phyloP scores from a whole-genome alignment of 2,888 invertebrate genomes.

The Tetheella fluctuosa region DNA sequence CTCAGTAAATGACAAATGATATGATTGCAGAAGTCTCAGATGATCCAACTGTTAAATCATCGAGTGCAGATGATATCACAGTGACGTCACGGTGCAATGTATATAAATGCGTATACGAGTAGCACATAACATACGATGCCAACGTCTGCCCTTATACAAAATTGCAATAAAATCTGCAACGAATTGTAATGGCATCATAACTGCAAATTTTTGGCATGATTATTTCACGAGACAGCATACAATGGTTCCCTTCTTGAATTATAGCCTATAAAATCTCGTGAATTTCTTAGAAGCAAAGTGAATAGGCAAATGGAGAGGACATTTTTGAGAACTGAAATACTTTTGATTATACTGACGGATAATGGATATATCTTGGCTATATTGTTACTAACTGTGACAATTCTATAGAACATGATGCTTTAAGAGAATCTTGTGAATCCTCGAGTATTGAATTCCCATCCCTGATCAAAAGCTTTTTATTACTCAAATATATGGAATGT shows the following conservation, averaged over 20 bases:
- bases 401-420: neutral
- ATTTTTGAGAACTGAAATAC: too few relatives aligned
- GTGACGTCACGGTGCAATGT: conserved; percentile 54
- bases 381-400: neutral
- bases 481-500: neutral
- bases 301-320: neutral
- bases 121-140: conserved; percentile 37
- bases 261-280: conserved; percentile 6
- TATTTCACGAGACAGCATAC: conserved; percentile 39
- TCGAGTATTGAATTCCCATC: neutral
- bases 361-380: neutral
- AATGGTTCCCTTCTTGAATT: conserved; percentile 31
- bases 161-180: conserved; percentile 52
- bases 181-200: conserved; percentile 50
- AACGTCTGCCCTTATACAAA: conserved; percentile 46
- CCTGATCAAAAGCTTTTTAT: neutral
- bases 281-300: neutral
- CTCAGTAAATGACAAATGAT: conserved; percentile 13
- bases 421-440: neutral
- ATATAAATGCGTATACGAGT: conserved; percentile 32
- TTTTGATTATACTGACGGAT: neutral
- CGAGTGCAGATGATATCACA: conserved; percentile 50
- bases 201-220: conserved; percentile 59
- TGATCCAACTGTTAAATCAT: conserved; percentile 63
- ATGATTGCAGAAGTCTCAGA: conserved; percentile 33